Percentiles rank a stretch among this genome's conserved stretches.
Evolutionary conservation across 1,140 invertebrate species (phyloP).

Genomic region (Akabosia matsudoensis): DNA sequence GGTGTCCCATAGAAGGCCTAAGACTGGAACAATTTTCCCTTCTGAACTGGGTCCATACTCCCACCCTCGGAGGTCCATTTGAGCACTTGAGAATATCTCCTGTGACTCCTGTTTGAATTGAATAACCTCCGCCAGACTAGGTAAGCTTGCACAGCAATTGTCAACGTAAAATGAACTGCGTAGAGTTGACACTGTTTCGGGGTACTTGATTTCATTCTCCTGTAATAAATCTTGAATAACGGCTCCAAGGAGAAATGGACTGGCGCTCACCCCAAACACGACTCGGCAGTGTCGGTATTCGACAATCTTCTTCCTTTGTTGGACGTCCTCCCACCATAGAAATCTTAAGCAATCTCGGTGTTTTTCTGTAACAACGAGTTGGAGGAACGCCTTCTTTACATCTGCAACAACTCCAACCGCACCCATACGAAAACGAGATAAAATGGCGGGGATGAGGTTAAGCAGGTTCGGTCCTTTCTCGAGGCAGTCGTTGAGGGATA

Average conservation of each 20-base stretch:
- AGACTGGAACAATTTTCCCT: background rate
- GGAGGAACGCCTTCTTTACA: background rate
- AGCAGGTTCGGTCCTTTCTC: constrained; percentile 8
- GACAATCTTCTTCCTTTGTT: background rate
- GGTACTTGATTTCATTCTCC: background rate
- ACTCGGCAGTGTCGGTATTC: background rate
- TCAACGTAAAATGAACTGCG: background rate
- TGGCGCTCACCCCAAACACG: background rate
- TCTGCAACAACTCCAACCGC: background rate
- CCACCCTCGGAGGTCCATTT: background rate
- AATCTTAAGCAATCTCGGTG: background rate
- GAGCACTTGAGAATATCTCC: background rate
- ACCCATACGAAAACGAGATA: background rate
- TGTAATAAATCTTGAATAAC: background rate
- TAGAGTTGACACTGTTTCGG: background rate
- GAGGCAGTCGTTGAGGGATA: background rate
- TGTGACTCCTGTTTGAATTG: background rate
- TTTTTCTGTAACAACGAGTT: background rate
- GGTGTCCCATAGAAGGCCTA: background rate
- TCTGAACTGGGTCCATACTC: background rate
- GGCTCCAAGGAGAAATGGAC: background rate
- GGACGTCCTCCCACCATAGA: background rate
- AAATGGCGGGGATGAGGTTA: background rate
- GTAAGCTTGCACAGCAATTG: background rate
- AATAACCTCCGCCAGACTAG: background rate